A percentile compares a stretch with the other conserved stretches of the same genome.
Conservation (phyloP, 2,888 invertebrate genomes). For the Drosophila parthenogenetica region DNA sequence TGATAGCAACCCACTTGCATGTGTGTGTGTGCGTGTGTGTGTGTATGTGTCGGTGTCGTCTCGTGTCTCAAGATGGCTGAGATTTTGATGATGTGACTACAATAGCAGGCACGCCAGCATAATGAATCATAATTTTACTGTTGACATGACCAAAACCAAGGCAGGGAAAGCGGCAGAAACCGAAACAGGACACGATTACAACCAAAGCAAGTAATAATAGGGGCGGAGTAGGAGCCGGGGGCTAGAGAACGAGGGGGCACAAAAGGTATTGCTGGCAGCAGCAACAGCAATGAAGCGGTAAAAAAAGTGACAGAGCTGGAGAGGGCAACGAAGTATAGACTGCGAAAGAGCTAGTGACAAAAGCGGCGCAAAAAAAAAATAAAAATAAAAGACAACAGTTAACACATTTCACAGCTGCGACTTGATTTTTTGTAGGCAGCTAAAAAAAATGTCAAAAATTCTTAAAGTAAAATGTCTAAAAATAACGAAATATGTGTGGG, state of each 20-base stretch:
- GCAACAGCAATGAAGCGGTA: not conserved
- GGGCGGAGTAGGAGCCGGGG: too few species aligned
- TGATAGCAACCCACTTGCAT: constrained; percentile 59
- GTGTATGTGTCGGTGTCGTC: constrained; percentile 6
- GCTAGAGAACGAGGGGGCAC: not conserved
- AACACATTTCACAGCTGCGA: constrained; percentile 47
- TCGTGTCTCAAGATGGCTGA: constrained; percentile 51
- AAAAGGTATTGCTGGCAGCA: not conserved
- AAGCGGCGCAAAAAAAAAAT: constrained; percentile 3
- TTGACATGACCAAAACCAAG: constrained; percentile 51
- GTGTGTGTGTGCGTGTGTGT: constrained; percentile 4
- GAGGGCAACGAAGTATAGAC: not conserved
- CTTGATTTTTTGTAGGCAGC: constrained; percentile 10
- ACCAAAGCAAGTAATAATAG: too few species aligned
- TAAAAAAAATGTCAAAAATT: constrained; percentile 9
- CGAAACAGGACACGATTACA: too few species aligned
- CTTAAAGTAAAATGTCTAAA: not conserved
- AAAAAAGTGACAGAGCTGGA: not conserved
- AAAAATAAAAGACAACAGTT: constrained; percentile 12
- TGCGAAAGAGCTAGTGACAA: constrained; percentile 20
- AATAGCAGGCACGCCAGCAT: constrained; percentile 57
- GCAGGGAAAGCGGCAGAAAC: not conserved
- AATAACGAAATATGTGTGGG: not conserved
- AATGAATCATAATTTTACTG: constrained; percentile 69
- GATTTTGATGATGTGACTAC: constrained; percentile 65